Percentiles rank a stretch among this genome's conserved stretches.
phyloP scores from a whole-genome alignment of 2,888 invertebrate species.

The Drosophila affinis region DNA sequence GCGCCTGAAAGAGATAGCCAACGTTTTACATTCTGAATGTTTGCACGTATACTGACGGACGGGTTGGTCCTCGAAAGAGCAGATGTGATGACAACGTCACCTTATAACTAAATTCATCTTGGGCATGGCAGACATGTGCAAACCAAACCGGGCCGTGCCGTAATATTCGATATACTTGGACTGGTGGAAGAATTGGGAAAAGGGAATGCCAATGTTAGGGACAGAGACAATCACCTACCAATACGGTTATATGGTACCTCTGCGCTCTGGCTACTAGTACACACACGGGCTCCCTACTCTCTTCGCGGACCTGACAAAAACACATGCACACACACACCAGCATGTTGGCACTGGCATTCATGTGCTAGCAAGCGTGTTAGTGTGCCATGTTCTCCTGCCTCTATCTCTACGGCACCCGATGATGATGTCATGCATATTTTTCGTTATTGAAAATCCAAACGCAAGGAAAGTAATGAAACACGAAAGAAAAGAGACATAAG shows the following conservation, averaged over 20 bases:
- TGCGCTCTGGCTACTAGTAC: not conserved
- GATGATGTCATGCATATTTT: conserved; percentile 76
- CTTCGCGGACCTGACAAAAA: not conserved
- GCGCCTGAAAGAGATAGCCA: too few relatives aligned
- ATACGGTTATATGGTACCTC: not conserved
- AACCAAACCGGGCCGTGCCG: conserved; percentile 3
- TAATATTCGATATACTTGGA: conserved; percentile 29
- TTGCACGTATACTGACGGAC: too few relatives aligned
- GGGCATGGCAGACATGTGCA: not conserved
- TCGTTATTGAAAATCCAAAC: conserved; percentile 67
- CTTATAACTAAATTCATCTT: too few relatives aligned
- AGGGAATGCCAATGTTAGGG: not conserved
- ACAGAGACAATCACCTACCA: not conserved
- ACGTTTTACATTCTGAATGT: too few relatives aligned
- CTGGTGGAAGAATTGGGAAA: not conserved
- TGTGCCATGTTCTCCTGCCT: conserved; percentile 20
- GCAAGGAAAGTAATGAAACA: conserved; percentile 50
- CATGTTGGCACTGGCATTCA: conserved; percentile 5
- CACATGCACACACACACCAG: not conserved
- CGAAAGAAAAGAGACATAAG: conserved; percentile 5
- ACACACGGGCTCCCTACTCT: not conserved
- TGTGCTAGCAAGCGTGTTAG: not conserved
- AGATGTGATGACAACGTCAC: too few relatives aligned
- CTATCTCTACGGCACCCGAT: conserved; percentile 36
- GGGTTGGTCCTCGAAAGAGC: too few relatives aligned